A percentile compares a stretch with the other conserved stretches of the same genome.
Evolutionary conservation across 2,797 vertebrate genomes (phyloP).

Genomic region (Pantherophis vulpinus): DNA sequence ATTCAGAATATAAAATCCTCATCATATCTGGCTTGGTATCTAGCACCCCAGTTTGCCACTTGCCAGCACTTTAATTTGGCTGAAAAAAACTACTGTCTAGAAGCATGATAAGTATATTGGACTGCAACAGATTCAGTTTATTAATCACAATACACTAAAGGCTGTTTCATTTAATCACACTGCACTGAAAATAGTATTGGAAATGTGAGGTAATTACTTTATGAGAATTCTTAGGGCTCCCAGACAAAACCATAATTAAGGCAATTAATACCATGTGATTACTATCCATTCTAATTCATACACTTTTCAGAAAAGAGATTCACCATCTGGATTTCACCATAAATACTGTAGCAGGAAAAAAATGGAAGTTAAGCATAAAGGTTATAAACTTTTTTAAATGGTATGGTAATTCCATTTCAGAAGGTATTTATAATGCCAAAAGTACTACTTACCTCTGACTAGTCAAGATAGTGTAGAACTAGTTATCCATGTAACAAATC

Average conservation of each 20-base stretch:
- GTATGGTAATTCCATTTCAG: background rate
- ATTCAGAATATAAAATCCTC: background rate
- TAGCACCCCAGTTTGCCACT: background rate
- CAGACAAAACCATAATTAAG: slow-evolving; percentile 30
- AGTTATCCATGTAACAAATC: background rate
- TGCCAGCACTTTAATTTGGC: background rate
- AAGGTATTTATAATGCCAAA: background rate
- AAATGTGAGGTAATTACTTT: slow-evolving; percentile 25
- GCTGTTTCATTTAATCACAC: slow-evolving; percentile 1
- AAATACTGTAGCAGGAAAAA: background rate
- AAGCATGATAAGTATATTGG: background rate
- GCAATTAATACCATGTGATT: slow-evolving; percentile 35
- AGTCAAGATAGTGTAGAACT: background rate
- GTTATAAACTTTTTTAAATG: background rate
- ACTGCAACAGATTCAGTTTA: background rate
- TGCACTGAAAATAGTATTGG: slow-evolving; percentile 18
- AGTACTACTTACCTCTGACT: background rate
- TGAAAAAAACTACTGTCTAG: background rate
- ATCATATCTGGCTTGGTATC: background rate
- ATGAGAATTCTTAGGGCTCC: slow-evolving; percentile 29
- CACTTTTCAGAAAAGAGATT: slow-evolving; percentile 28
- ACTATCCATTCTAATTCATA: slow-evolving; percentile 8
- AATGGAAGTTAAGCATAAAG: background rate
- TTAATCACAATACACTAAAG: slow-evolving; percentile 7
- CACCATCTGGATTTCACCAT: slow-evolving; percentile 18